Conservation (phyloP, 2,113 vertebrate genomes). For the Lathamus discolor region DNA sequence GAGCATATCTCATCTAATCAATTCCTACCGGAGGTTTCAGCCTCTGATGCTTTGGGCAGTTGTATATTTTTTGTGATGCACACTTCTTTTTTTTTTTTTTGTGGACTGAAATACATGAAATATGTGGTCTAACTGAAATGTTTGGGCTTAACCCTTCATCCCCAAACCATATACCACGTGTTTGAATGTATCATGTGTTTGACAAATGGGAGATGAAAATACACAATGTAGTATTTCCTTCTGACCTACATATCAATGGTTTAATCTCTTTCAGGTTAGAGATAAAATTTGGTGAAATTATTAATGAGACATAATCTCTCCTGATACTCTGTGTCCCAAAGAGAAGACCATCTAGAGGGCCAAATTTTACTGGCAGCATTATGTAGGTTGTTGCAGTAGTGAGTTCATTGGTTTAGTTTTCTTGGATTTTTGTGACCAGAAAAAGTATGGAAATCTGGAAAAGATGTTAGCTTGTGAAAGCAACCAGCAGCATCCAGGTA, state of each 20-base stretch:
- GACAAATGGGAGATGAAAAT: background rate
- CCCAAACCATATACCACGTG: background rate
- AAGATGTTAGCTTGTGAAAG: background rate
- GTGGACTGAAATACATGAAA: background rate
- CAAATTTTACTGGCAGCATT: background rate
- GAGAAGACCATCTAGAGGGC: background rate
- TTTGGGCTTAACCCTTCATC: background rate
- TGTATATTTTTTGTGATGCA: background rate
- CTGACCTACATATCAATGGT: background rate
- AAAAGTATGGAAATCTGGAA: background rate
- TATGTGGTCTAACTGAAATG: background rate
- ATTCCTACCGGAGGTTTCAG: background rate
- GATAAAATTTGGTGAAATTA: background rate
- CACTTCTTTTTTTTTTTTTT: background rate
- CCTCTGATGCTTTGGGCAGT: background rate
- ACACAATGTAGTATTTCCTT: background rate
- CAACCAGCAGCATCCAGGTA: background rate
- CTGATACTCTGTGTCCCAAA: background rate
- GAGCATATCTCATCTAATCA: background rate
- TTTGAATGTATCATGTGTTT: background rate
- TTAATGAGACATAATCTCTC: background rate
- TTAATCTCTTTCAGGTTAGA: background rate
- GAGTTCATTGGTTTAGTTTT: background rate
- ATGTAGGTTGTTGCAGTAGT: background rate
- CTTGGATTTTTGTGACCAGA: background rate